phyloP scores from a whole-genome alignment of 2,113 vertebrate species.

The Paradisaea rubra region DNA sequence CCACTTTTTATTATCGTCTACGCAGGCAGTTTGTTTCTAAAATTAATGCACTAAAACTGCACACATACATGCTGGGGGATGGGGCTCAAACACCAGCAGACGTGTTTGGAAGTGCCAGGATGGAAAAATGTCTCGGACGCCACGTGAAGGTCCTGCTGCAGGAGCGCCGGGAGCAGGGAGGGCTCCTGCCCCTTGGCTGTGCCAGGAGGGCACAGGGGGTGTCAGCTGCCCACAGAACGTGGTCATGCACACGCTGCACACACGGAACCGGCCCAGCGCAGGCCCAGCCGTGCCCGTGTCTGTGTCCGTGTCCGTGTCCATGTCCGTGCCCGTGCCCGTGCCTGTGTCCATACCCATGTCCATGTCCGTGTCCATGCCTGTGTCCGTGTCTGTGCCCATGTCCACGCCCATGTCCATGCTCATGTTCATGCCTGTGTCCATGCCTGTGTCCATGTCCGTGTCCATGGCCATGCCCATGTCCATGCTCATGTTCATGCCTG shows the following conservation, averaged over 20 bases:
- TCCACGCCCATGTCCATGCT: accelerated
- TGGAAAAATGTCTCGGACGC: background rate
- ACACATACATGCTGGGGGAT: background rate
- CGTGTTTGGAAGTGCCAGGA: background rate
- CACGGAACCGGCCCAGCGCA: accelerated
- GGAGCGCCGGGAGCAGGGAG: accelerated
- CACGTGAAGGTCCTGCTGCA: background rate
- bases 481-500: accelerated
- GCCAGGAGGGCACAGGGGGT: background rate
- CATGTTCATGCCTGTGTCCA: accelerated
- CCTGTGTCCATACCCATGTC: accelerated
- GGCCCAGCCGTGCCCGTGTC: accelerated
- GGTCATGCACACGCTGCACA: background rate
- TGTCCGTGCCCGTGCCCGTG: accelerated
- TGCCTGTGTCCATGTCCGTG: accelerated
- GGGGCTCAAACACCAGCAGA: background rate
- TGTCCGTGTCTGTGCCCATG: accelerated
- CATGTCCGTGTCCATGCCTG: too few species aligned
- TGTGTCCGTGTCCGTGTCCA: accelerated
- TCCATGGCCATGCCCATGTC: background rate
- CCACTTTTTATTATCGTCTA: background rate
- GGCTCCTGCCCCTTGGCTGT: background rate
- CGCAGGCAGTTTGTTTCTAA: background rate
- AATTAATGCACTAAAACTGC: background rate
- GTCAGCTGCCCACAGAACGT: background rate